Conservation (phyloP, 2,113 vertebrate species). For the Sarotherodon lohbergeri region DNA sequence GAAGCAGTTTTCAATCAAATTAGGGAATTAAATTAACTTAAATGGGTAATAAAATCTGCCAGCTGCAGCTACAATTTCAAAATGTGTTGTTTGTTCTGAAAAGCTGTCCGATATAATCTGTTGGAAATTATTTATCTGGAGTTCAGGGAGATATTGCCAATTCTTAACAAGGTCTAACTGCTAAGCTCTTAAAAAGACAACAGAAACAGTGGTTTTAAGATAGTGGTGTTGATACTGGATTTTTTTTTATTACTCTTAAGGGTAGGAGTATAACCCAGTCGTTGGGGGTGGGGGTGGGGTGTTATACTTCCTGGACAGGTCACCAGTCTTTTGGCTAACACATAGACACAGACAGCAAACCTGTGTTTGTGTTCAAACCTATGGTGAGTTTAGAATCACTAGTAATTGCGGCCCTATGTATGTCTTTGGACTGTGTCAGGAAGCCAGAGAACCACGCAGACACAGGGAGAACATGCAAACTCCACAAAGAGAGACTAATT, state of each 20-base stretch:
- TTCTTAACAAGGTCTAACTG: background rate
- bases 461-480: accelerated
- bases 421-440: background rate
- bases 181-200: background rate
- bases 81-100: background rate
- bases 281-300: background rate
- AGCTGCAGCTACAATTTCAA: background rate
- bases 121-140: background rate
- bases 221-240: background rate
- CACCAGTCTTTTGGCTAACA: background rate
- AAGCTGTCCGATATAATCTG: background rate
- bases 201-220: background rate
- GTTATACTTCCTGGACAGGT: too few relatives aligned
- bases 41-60: accelerated
- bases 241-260: background rate
- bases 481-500: background rate
- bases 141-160: background rate
- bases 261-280: accelerated
- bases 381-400: background rate
- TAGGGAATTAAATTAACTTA: background rate
- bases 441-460: background rate
- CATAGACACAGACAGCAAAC: background rate
- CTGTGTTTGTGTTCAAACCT: background rate
- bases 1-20: background rate
- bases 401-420: background rate